phyloP scores from a whole-genome alignment of 2,797 vertebrate genomes.

The Oreortyx pictus region DNA sequence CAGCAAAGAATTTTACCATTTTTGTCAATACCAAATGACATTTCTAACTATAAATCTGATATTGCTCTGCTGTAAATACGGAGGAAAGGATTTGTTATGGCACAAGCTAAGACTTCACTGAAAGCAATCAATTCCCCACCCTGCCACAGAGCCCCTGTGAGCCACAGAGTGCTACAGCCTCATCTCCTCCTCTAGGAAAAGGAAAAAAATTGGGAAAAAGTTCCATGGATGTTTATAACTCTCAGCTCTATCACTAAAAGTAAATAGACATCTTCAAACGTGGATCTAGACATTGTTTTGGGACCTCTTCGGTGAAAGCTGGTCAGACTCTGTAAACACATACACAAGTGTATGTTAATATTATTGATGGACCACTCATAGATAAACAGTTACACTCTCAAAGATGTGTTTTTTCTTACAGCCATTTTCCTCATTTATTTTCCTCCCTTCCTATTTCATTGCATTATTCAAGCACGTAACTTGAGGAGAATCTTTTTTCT shows the following conservation, averaged over 20 bases:
- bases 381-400: background rate
- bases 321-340: background rate
- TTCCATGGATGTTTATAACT: background rate
- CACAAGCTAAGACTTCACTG: background rate
- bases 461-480: background rate
- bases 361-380: background rate
- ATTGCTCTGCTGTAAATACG: background rate
- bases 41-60: background rate
- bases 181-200: background rate
- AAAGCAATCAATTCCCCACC: rapidly evolving
- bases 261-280: too few species aligned
- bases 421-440: background rate
- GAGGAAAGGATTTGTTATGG: background rate
- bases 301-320: background rate
- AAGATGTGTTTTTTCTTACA: background rate
- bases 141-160: background rate
- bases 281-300: background rate
- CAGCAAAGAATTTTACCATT: background rate
- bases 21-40: background rate
- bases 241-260: background rate
- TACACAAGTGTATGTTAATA: too few species aligned
- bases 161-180: background rate
- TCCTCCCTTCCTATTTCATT: background rate
- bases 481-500: background rate
- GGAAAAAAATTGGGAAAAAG: background rate